Conservation (phyloP, 2,113 vertebrate genomes). For the Pseudorectes ferrugineus region DNA sequence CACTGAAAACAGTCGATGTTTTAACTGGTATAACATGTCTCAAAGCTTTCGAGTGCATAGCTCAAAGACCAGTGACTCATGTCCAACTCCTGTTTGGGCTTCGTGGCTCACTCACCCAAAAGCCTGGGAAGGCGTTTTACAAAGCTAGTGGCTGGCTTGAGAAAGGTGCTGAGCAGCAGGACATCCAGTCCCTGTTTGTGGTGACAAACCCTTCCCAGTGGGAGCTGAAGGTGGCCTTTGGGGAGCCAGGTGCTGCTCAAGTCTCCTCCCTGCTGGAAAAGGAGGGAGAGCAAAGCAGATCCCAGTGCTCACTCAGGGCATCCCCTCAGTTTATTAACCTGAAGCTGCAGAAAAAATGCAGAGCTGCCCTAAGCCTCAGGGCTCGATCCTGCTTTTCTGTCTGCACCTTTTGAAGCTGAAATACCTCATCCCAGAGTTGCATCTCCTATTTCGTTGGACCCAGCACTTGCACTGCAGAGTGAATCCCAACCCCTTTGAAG, state of each 20-base stretch:
- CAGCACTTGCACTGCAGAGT: not conserved
- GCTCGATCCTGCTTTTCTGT: not conserved
- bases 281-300: not conserved
- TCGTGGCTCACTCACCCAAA: not conserved
- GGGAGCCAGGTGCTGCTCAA: not conserved
- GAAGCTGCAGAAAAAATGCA: not conserved
- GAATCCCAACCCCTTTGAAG: conserved; percentile 34
- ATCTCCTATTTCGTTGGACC: not conserved
- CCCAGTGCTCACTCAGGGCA: not conserved
- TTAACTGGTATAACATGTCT: conserved; percentile 6
- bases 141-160: not conserved
- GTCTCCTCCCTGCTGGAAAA: not conserved
- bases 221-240: not conserved
- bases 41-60: not conserved
- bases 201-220: not conserved
- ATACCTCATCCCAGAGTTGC: not conserved
- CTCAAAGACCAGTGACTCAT: conserved; percentile 34
- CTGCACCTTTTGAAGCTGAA: not conserved
- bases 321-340: not conserved
- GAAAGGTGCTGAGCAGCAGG: not conserved
- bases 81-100: not conserved
- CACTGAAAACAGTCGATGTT: not conserved
- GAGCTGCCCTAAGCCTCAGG: not conserved
- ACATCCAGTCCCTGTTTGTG: not conserved
- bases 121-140: not conserved